Evolutionary conservation across 1,140 invertebrate genomes (phyloP).

Genomic region (Trinorchestia longiramus): DNA sequence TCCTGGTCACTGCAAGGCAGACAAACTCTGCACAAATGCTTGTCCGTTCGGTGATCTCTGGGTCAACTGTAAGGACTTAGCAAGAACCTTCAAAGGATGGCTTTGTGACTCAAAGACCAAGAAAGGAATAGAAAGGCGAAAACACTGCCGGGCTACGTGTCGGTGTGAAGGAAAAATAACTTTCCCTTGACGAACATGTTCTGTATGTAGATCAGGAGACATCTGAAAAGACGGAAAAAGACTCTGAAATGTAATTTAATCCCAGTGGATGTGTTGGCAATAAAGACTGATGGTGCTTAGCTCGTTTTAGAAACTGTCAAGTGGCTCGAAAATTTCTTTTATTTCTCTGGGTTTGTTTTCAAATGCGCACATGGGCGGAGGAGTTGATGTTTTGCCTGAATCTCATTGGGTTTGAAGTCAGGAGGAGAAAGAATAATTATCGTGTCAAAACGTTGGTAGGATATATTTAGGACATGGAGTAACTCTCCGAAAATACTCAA

Average conservation of each 20-base stretch:
- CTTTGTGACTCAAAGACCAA: conserved; percentile 75
- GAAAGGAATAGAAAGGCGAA: conserved; percentile 62
- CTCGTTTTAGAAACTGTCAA: neutral
- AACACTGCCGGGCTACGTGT: conserved; percentile 75
- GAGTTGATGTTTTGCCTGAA: neutral
- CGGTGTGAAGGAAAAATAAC: conserved; percentile 74
- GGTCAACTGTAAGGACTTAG: conserved; percentile 80
- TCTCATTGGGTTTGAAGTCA: neutral
- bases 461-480: neutral
- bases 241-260: neutral
- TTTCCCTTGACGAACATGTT: conserved; percentile 62
- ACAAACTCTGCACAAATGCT: conserved; percentile 80
- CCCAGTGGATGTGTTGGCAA: neutral
- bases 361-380: neutral
- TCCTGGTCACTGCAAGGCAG: conserved; percentile 75
- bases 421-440: neutral
- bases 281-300: neutral
- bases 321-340: neutral
- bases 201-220: neutral
- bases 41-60: conserved; percentile 80
- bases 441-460: neutral
- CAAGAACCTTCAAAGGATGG: conserved; percentile 75
- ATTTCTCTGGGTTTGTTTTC: neutral
- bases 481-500: no score
- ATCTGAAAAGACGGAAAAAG: neutral